Evolutionary conservation across 2,113 vertebrate genomes (phyloP).

Genomic region (Eira barbara): DNA sequence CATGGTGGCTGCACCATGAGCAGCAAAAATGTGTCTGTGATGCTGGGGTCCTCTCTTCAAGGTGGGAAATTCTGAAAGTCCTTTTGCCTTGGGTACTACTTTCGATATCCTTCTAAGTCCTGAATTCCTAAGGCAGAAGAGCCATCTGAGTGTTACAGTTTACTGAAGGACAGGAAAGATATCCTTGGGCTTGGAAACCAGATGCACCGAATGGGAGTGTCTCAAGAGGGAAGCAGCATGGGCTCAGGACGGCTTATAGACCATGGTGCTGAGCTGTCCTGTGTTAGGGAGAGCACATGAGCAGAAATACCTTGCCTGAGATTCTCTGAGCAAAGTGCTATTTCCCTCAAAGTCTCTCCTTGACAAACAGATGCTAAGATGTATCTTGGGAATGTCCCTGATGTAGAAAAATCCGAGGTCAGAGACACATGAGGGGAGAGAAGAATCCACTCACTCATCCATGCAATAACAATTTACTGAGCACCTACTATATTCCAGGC

Average conservation of each 20-base stretch:
- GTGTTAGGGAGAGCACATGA: neutral
- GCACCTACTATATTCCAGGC: neutral
- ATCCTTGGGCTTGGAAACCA: neutral
- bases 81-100: neutral
- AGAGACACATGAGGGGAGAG: neutral
- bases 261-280: neutral
- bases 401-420: neutral
- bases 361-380: neutral
- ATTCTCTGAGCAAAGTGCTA: neutral
- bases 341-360: conserved; percentile 2
- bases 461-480: neutral
- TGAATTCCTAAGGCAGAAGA: conserved; percentile 40
- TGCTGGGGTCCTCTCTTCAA: neutral
- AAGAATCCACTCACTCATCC: neutral
- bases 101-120: conserved; percentile 4
- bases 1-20: neutral
- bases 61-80: neutral
- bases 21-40: neutral
- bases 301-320: neutral
- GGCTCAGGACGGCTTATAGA: neutral
- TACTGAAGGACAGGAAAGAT: conserved; percentile 8
- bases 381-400: neutral
- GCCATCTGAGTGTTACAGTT: conserved; percentile 46
- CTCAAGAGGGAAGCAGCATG: neutral
- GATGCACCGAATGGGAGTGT: neutral